These are phyloP conservation scores for Tangara arthus DNA, from an alignment of 2,797 vertebrate genomes.

Conservation along the genomic window DNA sequence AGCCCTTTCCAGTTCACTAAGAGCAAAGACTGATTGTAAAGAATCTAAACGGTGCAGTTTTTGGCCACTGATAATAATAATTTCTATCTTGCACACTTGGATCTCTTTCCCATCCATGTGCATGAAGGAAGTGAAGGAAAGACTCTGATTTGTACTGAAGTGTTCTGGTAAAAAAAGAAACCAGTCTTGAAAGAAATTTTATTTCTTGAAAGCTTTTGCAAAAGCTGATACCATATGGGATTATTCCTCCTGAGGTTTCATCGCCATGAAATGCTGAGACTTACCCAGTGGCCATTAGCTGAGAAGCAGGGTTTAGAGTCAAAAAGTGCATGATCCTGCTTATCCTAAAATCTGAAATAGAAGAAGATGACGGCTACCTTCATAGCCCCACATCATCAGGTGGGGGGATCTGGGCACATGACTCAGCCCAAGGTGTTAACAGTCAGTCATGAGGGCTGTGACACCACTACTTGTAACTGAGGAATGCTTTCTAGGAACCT, in stretches of 20 bases:
- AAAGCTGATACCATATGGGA: not conserved
- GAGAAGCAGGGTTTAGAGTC: not conserved
- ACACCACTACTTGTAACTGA: not conserved
- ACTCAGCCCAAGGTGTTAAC: not conserved
- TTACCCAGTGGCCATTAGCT: not conserved
- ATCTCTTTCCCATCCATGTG: not conserved
- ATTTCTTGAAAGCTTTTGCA: constrained; percentile 17
- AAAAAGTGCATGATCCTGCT: not conserved
- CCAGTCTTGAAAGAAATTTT: not conserved
- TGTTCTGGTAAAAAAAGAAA: not conserved
- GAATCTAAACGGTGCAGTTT: not conserved
- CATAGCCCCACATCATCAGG: not conserved
- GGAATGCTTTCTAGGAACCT: not conserved
- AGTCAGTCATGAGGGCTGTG: not conserved
- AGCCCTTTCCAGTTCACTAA: not conserved
- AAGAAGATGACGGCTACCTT: not conserved
- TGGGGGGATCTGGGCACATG: not conserved
- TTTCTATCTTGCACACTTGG: not conserved
- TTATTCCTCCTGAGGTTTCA: not conserved
- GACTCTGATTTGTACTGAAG: not conserved
- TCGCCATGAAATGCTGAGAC: not conserved
- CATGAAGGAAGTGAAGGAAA: not conserved
- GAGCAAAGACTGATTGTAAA: not conserved
- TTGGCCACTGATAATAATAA: not conserved
- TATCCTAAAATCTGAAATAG: not conserved